Evolutionary conservation across 92 coral and sea anemone species (phyloP), one percentile per base, ranked within the genome.

Genomic region (Pocillopora meandrina): DNA sequence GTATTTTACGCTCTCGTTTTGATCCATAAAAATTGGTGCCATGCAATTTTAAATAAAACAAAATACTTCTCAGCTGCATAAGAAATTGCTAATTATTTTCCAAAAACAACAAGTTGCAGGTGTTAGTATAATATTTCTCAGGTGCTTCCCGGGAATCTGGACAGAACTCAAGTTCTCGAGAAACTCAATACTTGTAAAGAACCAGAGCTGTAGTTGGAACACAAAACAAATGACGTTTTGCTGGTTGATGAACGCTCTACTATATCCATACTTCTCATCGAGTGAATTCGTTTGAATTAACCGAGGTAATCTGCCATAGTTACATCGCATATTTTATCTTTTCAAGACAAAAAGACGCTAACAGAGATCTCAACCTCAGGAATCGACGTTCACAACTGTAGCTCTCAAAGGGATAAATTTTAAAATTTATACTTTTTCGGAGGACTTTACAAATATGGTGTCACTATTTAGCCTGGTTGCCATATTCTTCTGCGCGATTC

Each of bases 261-360:
- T 4, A 71, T 81, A 60, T 81, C 85, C 0, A 12, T 81, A 26
- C 77, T 81, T 21, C 85, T 81, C n/a, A 81, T 81, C 66, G 85
- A 81, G 71, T 81, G 59, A 81, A 35, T 6, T 35, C 74, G 10
- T 71, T 36, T 35, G 2, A 19, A 15, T 70, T 70, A 20, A 16
- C n/a, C 31, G 9, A 26, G 9, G 52, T 42, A 42, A 42, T 42
- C 52, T 42, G 52, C 8, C 2, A 5, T 42, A 42, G 52, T 42
- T 42, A 42, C 52, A 42, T 42, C 52, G 52, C 0, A 42, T 42
- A 42, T 42, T 42, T 42, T 42, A 42, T 42, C 52, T 42, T 42
- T 42, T 5, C 4, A 42, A 42, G 52, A 1, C 52, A 7, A 42
- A 3, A 42, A 3, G 52, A 42, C 52, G 52, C 52, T 42, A 42